Base-by-base conservation (phyloP, 2,888 invertebrate species). In the Meghimatium bilineatum region DNA sequence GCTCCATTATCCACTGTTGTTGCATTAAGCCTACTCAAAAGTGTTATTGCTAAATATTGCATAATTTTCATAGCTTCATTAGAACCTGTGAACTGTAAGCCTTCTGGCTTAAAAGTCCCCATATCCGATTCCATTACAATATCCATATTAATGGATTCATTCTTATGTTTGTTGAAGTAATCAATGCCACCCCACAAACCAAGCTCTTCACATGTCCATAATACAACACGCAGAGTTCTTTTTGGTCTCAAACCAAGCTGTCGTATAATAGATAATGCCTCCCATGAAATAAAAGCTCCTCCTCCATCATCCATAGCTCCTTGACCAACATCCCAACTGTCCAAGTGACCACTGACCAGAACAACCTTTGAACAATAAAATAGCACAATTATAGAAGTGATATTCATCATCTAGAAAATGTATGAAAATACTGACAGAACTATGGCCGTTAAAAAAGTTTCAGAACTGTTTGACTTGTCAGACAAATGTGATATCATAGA, bases 241-340 rank as follows among this genome's bases (percentile, higher is more conserved):
- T 95, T 96, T 0, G 97, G 96, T 82, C 93, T 94, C 66, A 97
- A 93, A 38, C 95, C 95, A 3, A 97, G 93, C 14, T 94, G 94
- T 88, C 95, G 96, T 8, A 97, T 92, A 63, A 96, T 94, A 14
- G 95, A 95, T 32, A 96, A 94, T 23, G 96, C 95, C 87, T 95
- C 95, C 96, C 96, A 97, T 36, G 97, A 96, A 60, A 97, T 95
- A 89, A 97, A 96, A 38, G 96, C 95, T 77, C 97, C 97, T 83
- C 96, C 97, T 5, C 93, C 94, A 89, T 97, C 97, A 92, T 97
- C 97, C 97, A 97, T 96, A 12, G 97, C 97, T 29, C 97, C 97
- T 89, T 96, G 95, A 66, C 97, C 97, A 20, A 97, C 96, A 93
- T 97, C 97, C 97, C 97, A 97, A 91, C 96, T 96, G 91, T 97